These are phyloP conservation scores for Styela plicata DNA, from an alignment of 23 tunicate species.

Conservation along the genomic window DNA sequence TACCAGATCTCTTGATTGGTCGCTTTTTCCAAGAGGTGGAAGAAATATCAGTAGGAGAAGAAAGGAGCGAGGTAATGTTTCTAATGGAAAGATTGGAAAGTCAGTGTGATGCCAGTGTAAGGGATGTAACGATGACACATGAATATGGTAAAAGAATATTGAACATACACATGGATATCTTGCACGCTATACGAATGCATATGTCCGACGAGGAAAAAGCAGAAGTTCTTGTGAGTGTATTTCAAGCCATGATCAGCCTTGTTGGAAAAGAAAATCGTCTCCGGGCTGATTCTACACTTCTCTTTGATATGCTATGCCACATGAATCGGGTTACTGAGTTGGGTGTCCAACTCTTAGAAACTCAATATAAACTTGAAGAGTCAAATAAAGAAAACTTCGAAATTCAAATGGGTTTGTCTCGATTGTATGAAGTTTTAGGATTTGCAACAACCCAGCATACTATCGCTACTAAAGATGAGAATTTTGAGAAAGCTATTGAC, in stretches of 20 bases:
- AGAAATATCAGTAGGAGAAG: not conserved
- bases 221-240: not conserved
- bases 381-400: conserved; percentile 22
- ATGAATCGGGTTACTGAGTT: not conserved
- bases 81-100: conserved; percentile 7
- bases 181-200: not conserved
- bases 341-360: not conserved
- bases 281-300: not conserved
- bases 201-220: conserved; percentile 12
- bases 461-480: conserved; percentile 1
- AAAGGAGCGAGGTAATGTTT: not conserved
- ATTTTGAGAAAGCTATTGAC: conserved; percentile 36
- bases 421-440: conserved; percentile 45
- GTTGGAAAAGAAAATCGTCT: conserved; percentile 17
- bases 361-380: not conserved
- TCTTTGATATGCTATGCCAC: conserved; percentile 12
- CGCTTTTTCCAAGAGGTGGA: not conserved
- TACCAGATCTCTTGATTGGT: not conserved
- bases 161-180: conserved; percentile 9
- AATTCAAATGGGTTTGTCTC: conserved; percentile 33
- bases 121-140: not conserved
- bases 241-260: not conserved
- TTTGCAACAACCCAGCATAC: conserved; percentile 47
- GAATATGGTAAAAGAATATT: not conserved
- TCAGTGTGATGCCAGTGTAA: not conserved